Percentiles rank a stretch among this genome's conserved stretches.
These are phyloP conservation scores for Gymnocheta viridis DNA, from an alignment of 2,888 invertebrate genomes.

Conservation along the genomic window DNA sequence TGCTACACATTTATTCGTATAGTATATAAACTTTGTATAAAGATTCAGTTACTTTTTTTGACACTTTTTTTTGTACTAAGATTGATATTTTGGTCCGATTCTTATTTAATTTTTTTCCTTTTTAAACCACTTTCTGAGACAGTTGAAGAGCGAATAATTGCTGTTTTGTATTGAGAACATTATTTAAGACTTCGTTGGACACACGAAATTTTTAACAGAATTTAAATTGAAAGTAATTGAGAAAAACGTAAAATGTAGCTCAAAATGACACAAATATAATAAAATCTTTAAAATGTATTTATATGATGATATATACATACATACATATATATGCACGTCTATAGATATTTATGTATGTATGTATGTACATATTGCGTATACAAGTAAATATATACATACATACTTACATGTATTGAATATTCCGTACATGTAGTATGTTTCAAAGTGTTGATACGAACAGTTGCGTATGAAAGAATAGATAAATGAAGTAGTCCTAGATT, in stretches of 20 bases:
- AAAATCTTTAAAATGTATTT: slow-evolving; percentile 61
- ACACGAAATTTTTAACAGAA: slow-evolving; percentile 67
- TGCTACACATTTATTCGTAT: slow-evolving; percentile 4
- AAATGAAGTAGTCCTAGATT: background rate
- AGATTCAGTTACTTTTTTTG: slow-evolving; percentile 37
- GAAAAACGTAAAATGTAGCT: slow-evolving; percentile 68
- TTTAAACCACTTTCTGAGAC: slow-evolving; percentile 67
- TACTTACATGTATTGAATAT: background rate
- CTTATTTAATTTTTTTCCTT: slow-evolving; percentile 10
- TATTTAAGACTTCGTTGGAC: slow-evolving; percentile 67
- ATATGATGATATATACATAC: slow-evolving; percentile 18
- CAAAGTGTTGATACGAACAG: background rate
- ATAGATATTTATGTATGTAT: background rate
- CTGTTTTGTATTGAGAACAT: slow-evolving; percentile 66
- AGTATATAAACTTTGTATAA: background rate
- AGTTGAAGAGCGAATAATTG: slow-evolving; percentile 68
- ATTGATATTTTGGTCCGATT: slow-evolving; percentile 42
- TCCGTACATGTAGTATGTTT: background rate
- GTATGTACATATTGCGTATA: background rate
- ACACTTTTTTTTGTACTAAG: slow-evolving; percentile 17
- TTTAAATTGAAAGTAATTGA: slow-evolving; percentile 70
- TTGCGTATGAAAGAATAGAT: slow-evolving; percentile 21
- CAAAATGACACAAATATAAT: slow-evolving; percentile 66
- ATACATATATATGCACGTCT: background rate
- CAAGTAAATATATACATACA: background rate